Conservation (phyloP, 1,140 invertebrate genomes). For the Reticulitermes speratus region DNA sequence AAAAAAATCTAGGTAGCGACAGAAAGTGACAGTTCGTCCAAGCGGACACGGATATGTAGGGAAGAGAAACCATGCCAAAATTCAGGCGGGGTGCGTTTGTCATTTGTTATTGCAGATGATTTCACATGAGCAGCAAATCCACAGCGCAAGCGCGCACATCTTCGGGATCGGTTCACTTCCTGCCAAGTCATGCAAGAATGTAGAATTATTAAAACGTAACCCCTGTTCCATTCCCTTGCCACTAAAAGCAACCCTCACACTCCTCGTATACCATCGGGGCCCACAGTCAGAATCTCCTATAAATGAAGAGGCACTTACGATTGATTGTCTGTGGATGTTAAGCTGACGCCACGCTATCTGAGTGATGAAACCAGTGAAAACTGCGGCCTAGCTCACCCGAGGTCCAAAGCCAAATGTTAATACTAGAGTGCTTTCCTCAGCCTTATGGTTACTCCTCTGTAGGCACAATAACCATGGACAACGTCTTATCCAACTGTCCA, state of each 20-base stretch:
- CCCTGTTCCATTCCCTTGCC: neutral
- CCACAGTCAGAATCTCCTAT: neutral
- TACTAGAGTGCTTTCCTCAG: too few species aligned
- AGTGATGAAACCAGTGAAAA: neutral
- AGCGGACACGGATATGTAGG: conserved; percentile 5
- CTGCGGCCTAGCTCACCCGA: too few species aligned
- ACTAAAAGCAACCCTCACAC: conserved; percentile 9
- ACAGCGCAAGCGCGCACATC: conserved; percentile 20
- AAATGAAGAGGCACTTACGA: neutral
- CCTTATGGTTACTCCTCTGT: too few species aligned
- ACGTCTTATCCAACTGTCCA: too few species aligned
- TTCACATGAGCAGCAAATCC: conserved; percentile 22
- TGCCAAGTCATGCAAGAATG: conserved; percentile 25
- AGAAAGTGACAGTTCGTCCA: conserved; percentile 20
- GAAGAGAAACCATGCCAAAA: conserved; percentile 20
- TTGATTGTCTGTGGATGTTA: neutral
- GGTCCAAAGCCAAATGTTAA: too few species aligned
- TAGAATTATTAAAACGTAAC: conserved; percentile 21
- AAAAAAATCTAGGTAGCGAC: conserved; percentile 2
- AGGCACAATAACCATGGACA: too few species aligned
- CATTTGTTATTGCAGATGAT: conserved; percentile 35
- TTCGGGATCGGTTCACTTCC: neutral
- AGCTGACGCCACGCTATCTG: neutral
- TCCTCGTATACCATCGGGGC: neutral
- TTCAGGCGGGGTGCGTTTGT: conserved; percentile 31